These are phyloP conservation scores for Meteorus cinctellus DNA, from an alignment of 2,888 invertebrate genomes.

Conservation along the genomic window DNA sequence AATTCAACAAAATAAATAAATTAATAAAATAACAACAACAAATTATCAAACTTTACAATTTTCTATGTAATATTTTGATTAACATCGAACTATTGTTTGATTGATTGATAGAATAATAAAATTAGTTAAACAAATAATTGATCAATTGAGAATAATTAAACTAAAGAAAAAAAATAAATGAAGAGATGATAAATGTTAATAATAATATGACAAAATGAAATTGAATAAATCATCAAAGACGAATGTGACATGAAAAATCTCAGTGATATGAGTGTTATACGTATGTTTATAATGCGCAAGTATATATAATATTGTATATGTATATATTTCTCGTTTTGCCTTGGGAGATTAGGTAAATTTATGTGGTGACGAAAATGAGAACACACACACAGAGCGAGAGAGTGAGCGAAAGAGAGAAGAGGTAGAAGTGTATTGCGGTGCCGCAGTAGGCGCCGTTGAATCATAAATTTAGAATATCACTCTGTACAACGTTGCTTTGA, in stretches of 20 bases:
- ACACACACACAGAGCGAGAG: neutral
- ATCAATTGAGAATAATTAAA: too few relatives aligned
- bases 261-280: neutral
- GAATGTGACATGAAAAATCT: neutral
- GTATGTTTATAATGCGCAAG: neutral
- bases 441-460: conserved; percentile 34
- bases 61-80: too few relatives aligned
- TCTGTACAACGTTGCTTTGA: conserved; percentile 17
- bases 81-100: too few relatives aligned
- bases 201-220: too few relatives aligned
- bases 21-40: too few relatives aligned
- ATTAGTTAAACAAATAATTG: too few relatives aligned
- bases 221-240: neutral
- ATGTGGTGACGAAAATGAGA: conserved; percentile 41
- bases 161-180: too few relatives aligned
- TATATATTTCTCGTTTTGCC: conserved; percentile 36
- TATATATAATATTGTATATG: neutral
- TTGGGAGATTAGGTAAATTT: conserved; percentile 38
- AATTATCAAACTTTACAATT: too few relatives aligned
- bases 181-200: too few relatives aligned
- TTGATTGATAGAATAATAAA: too few relatives aligned
- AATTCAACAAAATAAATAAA: too few relatives aligned
- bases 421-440: conserved; percentile 15
- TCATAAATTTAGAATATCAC: conserved; percentile 41
- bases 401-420: neutral